A percentile compares a stretch with the other conserved stretches of the same genome.
Conservation (phyloP, 2,888 invertebrate genomes). For the Blera fallax region DNA sequence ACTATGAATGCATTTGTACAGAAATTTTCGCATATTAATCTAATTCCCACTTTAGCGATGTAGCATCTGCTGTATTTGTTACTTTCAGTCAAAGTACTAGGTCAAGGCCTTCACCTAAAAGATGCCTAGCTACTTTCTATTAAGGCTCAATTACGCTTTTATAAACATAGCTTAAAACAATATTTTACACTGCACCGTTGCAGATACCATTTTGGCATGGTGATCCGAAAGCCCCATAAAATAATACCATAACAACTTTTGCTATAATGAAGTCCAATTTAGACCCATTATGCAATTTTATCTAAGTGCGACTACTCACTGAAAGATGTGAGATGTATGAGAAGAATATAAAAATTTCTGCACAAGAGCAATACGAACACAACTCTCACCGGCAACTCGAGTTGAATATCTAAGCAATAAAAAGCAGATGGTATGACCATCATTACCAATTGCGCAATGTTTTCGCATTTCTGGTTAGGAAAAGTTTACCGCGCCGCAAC, state of each 20-base stretch:
- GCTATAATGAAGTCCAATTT: slow-evolving; percentile 14
- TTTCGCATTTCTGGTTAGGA: slow-evolving; percentile 67
- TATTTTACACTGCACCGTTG: background rate
- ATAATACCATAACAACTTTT: background rate
- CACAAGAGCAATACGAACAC: slow-evolving; percentile 26
- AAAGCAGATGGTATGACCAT: slow-evolving; percentile 54
- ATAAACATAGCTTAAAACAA: too few relatives aligned
- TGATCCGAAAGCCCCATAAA: background rate
- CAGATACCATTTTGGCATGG: background rate
- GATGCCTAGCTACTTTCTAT: background rate
- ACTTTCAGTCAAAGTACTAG: background rate
- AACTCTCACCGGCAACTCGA: slow-evolving; percentile 61
- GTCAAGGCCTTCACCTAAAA: background rate
- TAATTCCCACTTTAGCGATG: too few relatives aligned
- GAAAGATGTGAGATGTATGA: slow-evolving; percentile 35
- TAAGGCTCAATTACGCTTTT: too few relatives aligned
- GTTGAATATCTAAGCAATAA: slow-evolving; percentile 57
- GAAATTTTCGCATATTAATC: too few relatives aligned
- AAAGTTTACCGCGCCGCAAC: slow-evolving; percentile 36
- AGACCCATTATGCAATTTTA: slow-evolving; percentile 25
- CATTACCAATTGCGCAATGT: slow-evolving; percentile 61
- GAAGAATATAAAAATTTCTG: slow-evolving; percentile 53
- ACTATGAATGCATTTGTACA: too few relatives aligned
- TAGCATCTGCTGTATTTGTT: too few relatives aligned
- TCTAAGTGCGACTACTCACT: slow-evolving; percentile 23